Conservation (phyloP, 2,888 invertebrate species). For the Metallyticus violacea region DNA sequence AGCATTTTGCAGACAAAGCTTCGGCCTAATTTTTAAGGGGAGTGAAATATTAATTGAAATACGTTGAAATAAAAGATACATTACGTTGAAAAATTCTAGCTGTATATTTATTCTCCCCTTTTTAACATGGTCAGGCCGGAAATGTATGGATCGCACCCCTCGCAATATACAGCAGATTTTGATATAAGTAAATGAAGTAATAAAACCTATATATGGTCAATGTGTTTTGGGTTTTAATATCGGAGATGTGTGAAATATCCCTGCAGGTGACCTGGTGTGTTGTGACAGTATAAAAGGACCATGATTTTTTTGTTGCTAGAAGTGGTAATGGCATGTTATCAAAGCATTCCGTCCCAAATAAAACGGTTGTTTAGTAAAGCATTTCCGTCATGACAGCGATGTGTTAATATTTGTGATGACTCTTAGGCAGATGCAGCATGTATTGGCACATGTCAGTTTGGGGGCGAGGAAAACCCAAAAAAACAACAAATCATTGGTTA, state of each 20-base stretch:
- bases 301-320: neutral
- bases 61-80: no score
- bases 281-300: neutral
- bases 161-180: no score
- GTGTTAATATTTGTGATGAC: neutral
- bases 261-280: neutral
- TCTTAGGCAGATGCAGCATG: neutral
- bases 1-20: no score
- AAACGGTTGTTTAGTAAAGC: neutral
- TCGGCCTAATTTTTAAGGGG: no score
- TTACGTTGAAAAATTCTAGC: no score
- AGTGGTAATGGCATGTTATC: neutral
- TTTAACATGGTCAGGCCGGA: no score
- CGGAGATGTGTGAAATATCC: neutral
- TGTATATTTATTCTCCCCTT: no score
- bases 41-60: no score
- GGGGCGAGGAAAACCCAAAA: neutral
- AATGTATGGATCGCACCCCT: no score
- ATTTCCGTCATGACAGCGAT: neutral
- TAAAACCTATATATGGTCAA: no score
- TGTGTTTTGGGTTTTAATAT: no score
- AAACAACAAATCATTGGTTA: neutral
- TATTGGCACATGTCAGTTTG: neutral
- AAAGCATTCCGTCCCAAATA: neutral
- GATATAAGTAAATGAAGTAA: no score